Conservation (phyloP, 2,113 vertebrate species). For the Orcinus orca region DNA sequence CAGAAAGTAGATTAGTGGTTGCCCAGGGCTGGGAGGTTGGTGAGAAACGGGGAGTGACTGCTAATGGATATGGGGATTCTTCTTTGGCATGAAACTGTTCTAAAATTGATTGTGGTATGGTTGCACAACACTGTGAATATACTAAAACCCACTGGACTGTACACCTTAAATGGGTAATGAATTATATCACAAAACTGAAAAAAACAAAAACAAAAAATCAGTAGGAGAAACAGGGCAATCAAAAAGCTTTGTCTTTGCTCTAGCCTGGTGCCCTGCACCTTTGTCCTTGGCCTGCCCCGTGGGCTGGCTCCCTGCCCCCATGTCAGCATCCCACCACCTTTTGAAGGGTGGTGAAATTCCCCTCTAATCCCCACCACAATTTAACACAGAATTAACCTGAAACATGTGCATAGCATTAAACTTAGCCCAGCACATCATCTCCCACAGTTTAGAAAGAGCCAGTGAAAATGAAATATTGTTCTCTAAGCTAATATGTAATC, state of each 20-base stretch:
- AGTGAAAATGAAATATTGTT: constrained; percentile 65
- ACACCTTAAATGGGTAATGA: background rate
- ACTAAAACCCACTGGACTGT: background rate
- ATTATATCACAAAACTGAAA: background rate
- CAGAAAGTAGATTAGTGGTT: background rate
- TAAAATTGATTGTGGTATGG: background rate
- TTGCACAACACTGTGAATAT: background rate
- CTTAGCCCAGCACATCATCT: constrained; percentile 35
- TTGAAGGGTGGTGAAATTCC: background rate
- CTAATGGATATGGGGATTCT: background rate
- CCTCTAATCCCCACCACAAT: background rate
- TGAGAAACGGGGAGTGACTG: background rate
- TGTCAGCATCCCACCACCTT: background rate
- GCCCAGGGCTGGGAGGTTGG: background rate
- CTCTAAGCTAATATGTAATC: constrained; percentile 68
- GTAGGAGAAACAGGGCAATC: background rate
- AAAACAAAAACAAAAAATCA: background rate
- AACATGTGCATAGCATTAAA: constrained; percentile 34
- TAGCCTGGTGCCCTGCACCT: background rate
- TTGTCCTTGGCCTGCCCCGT: background rate
- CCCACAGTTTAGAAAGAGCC: constrained; percentile 28
- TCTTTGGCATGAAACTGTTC: background rate
- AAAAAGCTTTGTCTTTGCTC: background rate
- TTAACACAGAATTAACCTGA: constrained; percentile 64
- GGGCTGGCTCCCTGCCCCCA: background rate